Evolutionary conservation across 92 coral and sea anemone species (phyloP), one percentile per base, ranked within the genome.

Genomic region (Phenganax stokvisi): DNA sequence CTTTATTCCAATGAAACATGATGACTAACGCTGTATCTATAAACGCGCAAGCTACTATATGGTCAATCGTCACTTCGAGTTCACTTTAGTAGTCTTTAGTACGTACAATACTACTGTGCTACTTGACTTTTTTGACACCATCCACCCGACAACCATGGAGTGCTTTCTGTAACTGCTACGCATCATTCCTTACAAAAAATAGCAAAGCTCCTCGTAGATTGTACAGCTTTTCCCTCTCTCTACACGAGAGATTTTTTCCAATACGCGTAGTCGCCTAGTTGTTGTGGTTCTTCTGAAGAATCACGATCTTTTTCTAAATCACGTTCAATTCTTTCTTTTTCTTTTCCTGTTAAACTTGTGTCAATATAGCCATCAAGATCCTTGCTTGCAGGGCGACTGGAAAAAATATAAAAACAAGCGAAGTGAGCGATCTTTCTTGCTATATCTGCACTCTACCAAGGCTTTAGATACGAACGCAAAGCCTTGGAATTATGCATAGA

Each of bases 161-260:
- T 37, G 47, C 3, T 37, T 37, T 37, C 3, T 37, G 47, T 37
- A 37, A 5, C 47, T 37, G 5, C 47, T 37, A 37, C 47, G 47
- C 47, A 37, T 5, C 47, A 37, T 2, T 37, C 5, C 2, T 37
- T 37, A 37, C 47, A 37, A 37, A 37, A 37, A 37, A 37, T 5
- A 37, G 47, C 47, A 37, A 37, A 37, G 47, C 47, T 37, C 2
- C 47, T 37, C 47, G 47, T 37, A 37, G 47, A 37, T 37, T 37
- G 47, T 37, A 37, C 47, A 37, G 47, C 47, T 37, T 37, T 37
- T 37, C 47, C 47, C 47, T 2, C 47, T 63, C 65, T 62, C 62
- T 79, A 79, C 67, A 79, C 83, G 27, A 54, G 20, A 28, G 83
- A 63, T 69, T 79, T 79, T 54, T 62, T 65, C 83, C 83, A 79